These are phyloP conservation scores for Zaprionus ghesquierei DNA, from an alignment of 1,140 invertebrate genomes.

Conservation along the genomic window DNA sequence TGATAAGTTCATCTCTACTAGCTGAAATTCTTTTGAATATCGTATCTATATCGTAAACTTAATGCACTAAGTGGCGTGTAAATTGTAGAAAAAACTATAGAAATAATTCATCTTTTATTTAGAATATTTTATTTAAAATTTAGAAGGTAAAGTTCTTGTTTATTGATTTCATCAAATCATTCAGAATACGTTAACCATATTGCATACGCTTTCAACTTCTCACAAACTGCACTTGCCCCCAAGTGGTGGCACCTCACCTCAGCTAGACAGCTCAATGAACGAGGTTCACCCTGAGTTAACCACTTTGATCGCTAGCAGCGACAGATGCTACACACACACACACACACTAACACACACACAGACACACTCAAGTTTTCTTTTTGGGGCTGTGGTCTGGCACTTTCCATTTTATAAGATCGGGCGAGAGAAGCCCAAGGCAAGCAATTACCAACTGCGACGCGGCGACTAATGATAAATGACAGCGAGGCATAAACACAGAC, in stretches of 20 bases:
- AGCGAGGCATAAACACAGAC: conserved; percentile 43
- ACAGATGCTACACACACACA: conserved; percentile 2
- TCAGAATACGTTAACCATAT: background rate
- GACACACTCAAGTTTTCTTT: background rate
- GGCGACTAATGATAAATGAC: conserved; percentile 69
- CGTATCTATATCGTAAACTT: no score
- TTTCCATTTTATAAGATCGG: conserved; percentile 31
- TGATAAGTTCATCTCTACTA: no score
- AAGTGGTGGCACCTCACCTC: no score
- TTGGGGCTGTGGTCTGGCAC: conserved; percentile 11
- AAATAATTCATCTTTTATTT: no score
- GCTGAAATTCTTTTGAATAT: no score
- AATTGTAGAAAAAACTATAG: no score
- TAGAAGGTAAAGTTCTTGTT: no score
- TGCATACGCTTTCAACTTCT: background rate
- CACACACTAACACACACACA: background rate
- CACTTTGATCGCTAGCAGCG: conserved; percentile 11
- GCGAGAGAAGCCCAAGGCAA: background rate
- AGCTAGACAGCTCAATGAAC: conserved; percentile 34
- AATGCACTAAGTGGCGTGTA: no score
- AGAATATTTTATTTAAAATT: no score
- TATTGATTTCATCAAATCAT: no score
- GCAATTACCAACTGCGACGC: conserved; percentile 35
- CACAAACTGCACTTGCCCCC: background rate
- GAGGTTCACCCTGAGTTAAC: background rate